These are phyloP conservation scores for Piprites chloris DNA, from an alignment of 2,113 vertebrate genomes.

Conservation along the genomic window DNA sequence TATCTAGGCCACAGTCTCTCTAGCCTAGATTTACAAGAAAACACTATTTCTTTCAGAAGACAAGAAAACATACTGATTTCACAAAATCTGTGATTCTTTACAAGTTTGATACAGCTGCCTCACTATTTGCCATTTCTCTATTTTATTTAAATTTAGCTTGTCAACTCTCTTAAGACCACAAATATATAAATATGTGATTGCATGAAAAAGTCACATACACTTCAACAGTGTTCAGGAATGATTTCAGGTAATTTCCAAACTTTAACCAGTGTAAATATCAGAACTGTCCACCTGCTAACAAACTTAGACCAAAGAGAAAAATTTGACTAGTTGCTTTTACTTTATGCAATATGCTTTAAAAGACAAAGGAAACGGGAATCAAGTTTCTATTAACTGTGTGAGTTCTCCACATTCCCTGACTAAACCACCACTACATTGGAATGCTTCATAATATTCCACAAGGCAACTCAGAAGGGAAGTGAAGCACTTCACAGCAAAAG, in stretches of 20 bases:
- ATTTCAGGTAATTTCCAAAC: not conserved
- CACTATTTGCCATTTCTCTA: not conserved
- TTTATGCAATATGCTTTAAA: not conserved
- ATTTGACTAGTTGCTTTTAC: not conserved
- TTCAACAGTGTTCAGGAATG: not conserved
- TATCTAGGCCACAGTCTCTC: not conserved
- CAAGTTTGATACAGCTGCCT: not conserved
- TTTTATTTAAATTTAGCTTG: not conserved
- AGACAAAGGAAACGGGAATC: not conserved
- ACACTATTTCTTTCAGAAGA: not conserved
- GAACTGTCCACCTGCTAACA: not conserved
- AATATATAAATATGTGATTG: not conserved
- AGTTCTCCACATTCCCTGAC: not conserved
- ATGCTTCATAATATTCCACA: not conserved
- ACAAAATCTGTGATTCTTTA: not conserved
- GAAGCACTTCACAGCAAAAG: not conserved
- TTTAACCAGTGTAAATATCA: not conserved
- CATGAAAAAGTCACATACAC: not conserved
- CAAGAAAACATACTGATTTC: not conserved
- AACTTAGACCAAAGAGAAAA: not conserved
- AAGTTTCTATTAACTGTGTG: not conserved
- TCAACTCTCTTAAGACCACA: not conserved
- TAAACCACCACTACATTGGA: not conserved
- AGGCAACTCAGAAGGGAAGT: not conserved
- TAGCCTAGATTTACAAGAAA: not conserved